Base-by-base conservation (phyloP, 2,797 vertebrate species). In the Platyrinchus mystaceus region DNA sequence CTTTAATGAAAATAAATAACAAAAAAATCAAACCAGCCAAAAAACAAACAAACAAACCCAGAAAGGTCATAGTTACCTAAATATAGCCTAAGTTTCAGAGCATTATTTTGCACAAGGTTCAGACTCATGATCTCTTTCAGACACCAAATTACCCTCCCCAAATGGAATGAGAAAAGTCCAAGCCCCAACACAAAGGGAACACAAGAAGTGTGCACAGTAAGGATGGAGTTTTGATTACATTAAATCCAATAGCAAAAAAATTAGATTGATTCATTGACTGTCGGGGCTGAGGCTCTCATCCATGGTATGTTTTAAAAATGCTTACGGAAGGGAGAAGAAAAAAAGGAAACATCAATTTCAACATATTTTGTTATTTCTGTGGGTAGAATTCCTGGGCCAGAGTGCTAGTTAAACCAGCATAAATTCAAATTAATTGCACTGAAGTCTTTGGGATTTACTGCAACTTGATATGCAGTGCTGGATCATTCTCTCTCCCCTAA, bases 361-460 rank as follows among this genome's bases (percentile, higher is more conserved):
- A 52, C 1, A 3, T 22, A 26, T 83, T 67, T 83, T 89, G 20
- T 87, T 83, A 24, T 81, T 85, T 93, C 64, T 85, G 1, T 74
- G 41, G n/a, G 44, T 79, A 60, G 49, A 77, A 56, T 58, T 87
- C 59, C 50, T 77, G 67, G 59, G 89, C 58, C 69, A 49, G 59
- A 66, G 39, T 66, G 75, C 44, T 74, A 71, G 52, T 85, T 89
- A 90, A 73, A 85, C 67, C 41, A 85, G 36, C n/a, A 64, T 71
- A 87, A 95, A 82, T 81, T 87, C 62, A 81, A 89, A 52, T 85
- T 63, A 94, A 89, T 76, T 84, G 36, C 50, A 60, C 10, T 37
- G 58, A 90, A 74, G 46, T 41, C 68, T 77, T 70, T 68, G 71
- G 62, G 67, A 78, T 95, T 94, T 90, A 64, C 32, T 63, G 26